Evolutionary conservation across 37 sponge, comb jelly and placozoan species (phyloP).

Genomic region (Bolinopsis microptera): DNA sequence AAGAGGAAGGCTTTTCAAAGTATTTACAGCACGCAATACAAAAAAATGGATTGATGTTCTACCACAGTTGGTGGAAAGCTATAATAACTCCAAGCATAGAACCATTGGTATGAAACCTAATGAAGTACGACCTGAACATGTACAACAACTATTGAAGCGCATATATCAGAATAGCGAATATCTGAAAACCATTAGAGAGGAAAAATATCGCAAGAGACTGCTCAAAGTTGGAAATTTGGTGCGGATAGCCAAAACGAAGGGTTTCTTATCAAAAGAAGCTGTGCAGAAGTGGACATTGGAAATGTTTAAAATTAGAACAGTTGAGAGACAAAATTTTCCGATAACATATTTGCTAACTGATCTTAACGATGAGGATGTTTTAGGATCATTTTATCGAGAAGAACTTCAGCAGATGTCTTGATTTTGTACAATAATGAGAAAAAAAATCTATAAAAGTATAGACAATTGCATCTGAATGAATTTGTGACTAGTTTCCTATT

Average conservation of each 20-base stretch:
- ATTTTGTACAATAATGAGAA: too few species aligned
- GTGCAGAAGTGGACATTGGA: not conserved
- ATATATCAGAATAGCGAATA: not conserved
- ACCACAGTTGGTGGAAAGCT: not conserved
- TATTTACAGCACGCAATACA: not conserved
- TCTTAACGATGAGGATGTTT: not conserved
- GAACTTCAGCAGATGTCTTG: slow-evolving; percentile 23
- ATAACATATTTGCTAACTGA: slow-evolving; percentile 5
- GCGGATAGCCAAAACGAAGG: not conserved
- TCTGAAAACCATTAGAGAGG: not conserved
- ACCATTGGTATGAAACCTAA: not conserved
- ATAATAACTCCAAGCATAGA: slow-evolving; percentile 1
- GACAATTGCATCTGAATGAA: not conserved
- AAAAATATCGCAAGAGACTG: slow-evolving; percentile 1
- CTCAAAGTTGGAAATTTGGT: not conserved
- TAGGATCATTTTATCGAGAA: slow-evolving; percentile 1
- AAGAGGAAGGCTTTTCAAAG: not conserved
- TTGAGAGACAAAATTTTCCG: not conserved
- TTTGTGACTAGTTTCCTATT: too few species aligned
- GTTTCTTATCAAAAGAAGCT: not conserved
- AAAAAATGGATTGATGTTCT: not conserved
- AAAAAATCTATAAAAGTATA: not conserved
- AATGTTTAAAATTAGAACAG: slow-evolving; percentile 2
- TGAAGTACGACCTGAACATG: slow-evolving; percentile 13
- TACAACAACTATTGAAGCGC: not conserved